Evolutionary conservation across 2,888 invertebrate species (phyloP).

Genomic region (Lypha dubia): DNA sequence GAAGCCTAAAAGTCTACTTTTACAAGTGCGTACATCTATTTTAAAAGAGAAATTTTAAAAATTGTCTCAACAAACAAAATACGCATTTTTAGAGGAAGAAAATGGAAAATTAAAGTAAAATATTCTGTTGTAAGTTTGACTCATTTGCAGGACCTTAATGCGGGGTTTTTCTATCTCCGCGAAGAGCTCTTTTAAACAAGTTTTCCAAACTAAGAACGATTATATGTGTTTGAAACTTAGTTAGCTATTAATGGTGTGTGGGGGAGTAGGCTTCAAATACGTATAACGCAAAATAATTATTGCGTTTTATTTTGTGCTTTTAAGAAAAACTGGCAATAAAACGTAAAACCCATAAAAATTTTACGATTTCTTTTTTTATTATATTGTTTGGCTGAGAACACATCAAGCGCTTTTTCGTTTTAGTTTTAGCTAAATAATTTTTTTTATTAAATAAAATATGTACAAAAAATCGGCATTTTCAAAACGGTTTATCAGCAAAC

Average conservation of each 20-base stretch:
- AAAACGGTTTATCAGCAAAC: too few species aligned
- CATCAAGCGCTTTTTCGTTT: not conserved
- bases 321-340: constrained; percentile 1
- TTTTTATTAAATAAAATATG: not conserved
- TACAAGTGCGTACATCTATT: not conserved
- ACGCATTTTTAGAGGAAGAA: not conserved
- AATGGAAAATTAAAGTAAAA: not conserved
- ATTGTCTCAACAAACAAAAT: not conserved
- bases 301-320: constrained; percentile 44
- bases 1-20: constrained; percentile 63
- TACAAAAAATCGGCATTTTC: not conserved
- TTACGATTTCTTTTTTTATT: not conserved
- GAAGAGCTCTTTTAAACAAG: not conserved
- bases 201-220: not conserved
- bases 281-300: constrained; percentile 16
- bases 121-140: not conserved
- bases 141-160: not conserved
- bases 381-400: not conserved
- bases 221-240: not conserved
- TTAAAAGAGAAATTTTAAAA: not conserved
- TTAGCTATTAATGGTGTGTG: constrained; percentile 3
- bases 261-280: constrained; percentile 6
- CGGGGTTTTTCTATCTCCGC: too few species aligned
- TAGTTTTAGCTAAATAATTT: not conserved
- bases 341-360: constrained; percentile 6